A percentile compares a stretch with the other conserved stretches of the same genome.
Conservation (phyloP, 1,140 invertebrate species). For the Belonocnema kinseyi region DNA sequence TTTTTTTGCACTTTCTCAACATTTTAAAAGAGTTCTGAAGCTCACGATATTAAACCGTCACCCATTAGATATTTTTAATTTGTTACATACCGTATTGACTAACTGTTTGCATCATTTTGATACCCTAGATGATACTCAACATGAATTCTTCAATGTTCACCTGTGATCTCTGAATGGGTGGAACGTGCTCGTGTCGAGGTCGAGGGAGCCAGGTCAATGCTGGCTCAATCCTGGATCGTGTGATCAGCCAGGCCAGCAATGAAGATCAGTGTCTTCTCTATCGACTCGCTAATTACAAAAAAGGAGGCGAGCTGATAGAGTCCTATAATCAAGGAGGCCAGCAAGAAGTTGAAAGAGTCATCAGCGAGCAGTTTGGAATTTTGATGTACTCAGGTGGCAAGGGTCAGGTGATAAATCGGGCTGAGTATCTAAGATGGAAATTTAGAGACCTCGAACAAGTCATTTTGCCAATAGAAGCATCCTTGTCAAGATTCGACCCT, state of each 20-base stretch:
- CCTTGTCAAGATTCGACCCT: slow-evolving; percentile 87
- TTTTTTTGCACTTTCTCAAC: too few relatives aligned
- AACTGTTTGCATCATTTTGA: too few relatives aligned
- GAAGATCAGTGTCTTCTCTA: slow-evolving; percentile 92
- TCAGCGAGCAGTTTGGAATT: slow-evolving; percentile 90
- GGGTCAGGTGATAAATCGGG: slow-evolving; percentile 89
- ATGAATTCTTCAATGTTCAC: slow-evolving; percentile 41
- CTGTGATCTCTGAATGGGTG: slow-evolving; percentile 72
- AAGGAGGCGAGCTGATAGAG: slow-evolving; percentile 89
- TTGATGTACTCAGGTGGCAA: slow-evolving; percentile 94
- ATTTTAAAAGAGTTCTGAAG: too few relatives aligned
- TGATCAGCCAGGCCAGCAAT: slow-evolving; percentile 89
- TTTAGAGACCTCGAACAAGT: slow-evolving; percentile 90
- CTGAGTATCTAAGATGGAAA: slow-evolving; percentile 95
- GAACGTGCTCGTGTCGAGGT: slow-evolving; percentile 68
- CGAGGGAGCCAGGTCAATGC: slow-evolving; percentile 74
- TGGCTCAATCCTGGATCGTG: slow-evolving; percentile 88
- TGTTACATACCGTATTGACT: too few relatives aligned
- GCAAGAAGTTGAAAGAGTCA: slow-evolving; percentile 88
- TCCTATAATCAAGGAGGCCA: slow-evolving; percentile 90
- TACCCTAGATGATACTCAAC: slow-evolving; percentile 16
- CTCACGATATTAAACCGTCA: too few relatives aligned
- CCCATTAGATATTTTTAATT: too few relatives aligned
- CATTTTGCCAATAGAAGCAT: slow-evolving; percentile 88
- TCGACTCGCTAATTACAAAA: slow-evolving; percentile 92